Evolutionary conservation across 2,797 vertebrate species (phyloP), one percentile per base, ranked within the genome.

Genomic region (Setipinna tenuifilis): DNA sequence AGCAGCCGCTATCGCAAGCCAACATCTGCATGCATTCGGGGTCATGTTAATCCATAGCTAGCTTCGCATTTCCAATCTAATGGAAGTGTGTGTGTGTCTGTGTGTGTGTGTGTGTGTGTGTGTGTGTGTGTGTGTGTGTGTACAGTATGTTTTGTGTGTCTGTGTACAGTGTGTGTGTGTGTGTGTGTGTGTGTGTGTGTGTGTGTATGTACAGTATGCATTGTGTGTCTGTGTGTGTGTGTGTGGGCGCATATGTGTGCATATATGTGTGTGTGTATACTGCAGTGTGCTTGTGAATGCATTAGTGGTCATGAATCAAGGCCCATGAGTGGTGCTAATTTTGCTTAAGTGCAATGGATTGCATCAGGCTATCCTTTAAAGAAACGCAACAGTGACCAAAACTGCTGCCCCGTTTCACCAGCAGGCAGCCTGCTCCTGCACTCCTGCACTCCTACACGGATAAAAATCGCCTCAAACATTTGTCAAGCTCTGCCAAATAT

Each of bases 301-400:
- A 75, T 41, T 75, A 35, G 35, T 21, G 17, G 31, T 78, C 71
- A 78, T 21, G 35, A 78, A 35, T 44, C 31, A 78, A 78, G 35
- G 25, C 4, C 16, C 23, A 2, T 65, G n/a, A 54, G 50, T 54
- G 23, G 61, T 65, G 28, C 31, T 35, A 78, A 44, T 78, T 78
- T 78, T 14, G 19, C 68, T 35, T 71, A 31, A 71, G 68, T 78
- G 71, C 31, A 78, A 44, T 44, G 35, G 71, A 12, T 78, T 31
- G 41, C 44, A 54, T 54, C 50, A 14, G 71, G 71, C 17, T 78
- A 78, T 78, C 35, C 71, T 78, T 44, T n/a, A 41, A 21, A 12
- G 68, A 31, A 14, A 71, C 28, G 17, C 35, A 78, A 78, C 71
- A 78, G 17, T 78, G 71, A 78, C 71, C 71, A 78, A 78, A 78